Evolutionary conservation across 2,888 invertebrate species (phyloP).

Genomic region (Operophtera brumata): DNA sequence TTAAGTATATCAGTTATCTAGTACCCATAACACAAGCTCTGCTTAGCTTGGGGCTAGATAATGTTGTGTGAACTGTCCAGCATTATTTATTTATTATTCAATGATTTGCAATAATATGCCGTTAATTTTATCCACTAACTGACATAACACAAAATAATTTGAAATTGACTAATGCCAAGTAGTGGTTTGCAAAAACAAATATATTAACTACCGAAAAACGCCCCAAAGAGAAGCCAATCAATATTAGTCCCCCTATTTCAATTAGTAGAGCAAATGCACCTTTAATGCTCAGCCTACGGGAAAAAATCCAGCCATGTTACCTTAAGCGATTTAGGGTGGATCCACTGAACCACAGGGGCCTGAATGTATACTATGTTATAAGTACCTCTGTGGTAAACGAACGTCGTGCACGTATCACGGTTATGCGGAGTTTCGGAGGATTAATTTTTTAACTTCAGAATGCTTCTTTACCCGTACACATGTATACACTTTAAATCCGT

Average conservation of each 20-base stretch:
- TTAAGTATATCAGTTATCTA: too few relatives aligned
- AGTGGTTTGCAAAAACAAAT: too few relatives aligned
- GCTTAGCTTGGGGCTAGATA: too few relatives aligned
- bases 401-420: neutral
- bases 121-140: too few relatives aligned
- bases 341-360: conserved; percentile 26
- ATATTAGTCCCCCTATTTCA: conserved; percentile 65
- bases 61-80: too few relatives aligned
- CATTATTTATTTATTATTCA: too few relatives aligned
- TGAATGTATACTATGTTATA: neutral
- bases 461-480: too few relatives aligned
- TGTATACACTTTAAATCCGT: too few relatives aligned
- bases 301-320: conserved; percentile 61
- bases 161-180: too few relatives aligned
- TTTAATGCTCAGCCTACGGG: conserved; percentile 60
- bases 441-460: neutral
- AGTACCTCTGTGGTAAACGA: neutral
- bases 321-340: conserved; percentile 71
- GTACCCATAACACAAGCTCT: too few relatives aligned
- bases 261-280: conserved; percentile 72
- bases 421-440: neutral
- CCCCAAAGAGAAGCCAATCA: conserved; percentile 47
- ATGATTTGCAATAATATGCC: too few relatives aligned
- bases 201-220: neutral
- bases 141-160: too few relatives aligned